These are phyloP conservation scores for Neuroscelio doddi DNA, from an alignment of 2,888 invertebrate species.

Conservation along the genomic window DNA sequence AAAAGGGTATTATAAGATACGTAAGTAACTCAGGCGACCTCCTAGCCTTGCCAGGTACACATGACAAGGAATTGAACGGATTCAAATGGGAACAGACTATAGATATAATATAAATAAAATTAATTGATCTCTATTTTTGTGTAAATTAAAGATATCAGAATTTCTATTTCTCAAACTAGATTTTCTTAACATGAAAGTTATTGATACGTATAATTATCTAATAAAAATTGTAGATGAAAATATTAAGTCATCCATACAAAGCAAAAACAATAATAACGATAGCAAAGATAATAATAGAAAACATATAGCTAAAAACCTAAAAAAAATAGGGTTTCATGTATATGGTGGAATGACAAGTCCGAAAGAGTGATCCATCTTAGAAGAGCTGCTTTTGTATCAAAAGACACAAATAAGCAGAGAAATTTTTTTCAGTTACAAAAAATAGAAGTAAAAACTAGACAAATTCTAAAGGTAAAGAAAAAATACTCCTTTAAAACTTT, in stretches of 20 bases:
- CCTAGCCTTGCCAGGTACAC: too few species aligned
- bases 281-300: too few species aligned
- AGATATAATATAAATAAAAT: conserved; percentile 25
- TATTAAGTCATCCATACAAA: not conserved
- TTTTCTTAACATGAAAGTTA: conserved; percentile 1
- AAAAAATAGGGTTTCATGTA: conserved; percentile 5
- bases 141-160: not conserved
- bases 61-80: too few species aligned
- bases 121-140: not conserved
- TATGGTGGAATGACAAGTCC: conserved; percentile 41
- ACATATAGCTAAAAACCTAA: not conserved
- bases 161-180: not conserved
- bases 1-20: too few species aligned
- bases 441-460: conserved; percentile 15
- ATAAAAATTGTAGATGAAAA: not conserved
- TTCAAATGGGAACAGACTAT: conserved; percentile 8
- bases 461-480: conserved; percentile 17
- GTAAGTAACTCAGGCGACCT: too few species aligned
- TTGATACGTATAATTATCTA: not conserved
- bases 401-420: conserved; percentile 11
- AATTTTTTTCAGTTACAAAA: conserved; percentile 20
- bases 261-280: not conserved
- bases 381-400: conserved; percentile 27
- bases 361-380: conserved; percentile 9
- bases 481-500: conserved; percentile 11